Evolutionary conservation across 2,888 invertebrate genomes (phyloP).

Genomic region (Diarsia rubi): DNA sequence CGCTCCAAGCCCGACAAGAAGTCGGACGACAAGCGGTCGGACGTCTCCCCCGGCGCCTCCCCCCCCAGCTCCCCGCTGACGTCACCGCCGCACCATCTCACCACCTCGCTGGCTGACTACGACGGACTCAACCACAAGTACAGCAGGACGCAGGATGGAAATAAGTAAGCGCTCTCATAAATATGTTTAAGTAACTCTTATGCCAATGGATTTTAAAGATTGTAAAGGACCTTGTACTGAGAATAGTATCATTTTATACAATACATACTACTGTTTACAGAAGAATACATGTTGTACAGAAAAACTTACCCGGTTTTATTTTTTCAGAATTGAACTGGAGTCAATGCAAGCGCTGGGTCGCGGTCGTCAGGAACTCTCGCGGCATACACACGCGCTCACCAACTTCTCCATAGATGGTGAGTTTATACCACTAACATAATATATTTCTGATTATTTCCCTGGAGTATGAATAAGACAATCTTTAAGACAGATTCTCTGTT

Average conservation of each 20-base stretch:
- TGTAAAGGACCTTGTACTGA: neutral
- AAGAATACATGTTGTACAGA: neutral
- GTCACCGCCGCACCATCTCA: constrained; percentile 74
- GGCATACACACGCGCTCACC: constrained; percentile 82
- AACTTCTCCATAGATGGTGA: constrained; percentile 88
- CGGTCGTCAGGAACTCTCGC: constrained; percentile 87
- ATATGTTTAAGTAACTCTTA: too few relatives aligned
- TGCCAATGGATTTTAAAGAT: too few relatives aligned
- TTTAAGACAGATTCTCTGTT: too few relatives aligned
- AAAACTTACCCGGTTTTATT: constrained; percentile 32
- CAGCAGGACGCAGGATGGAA: constrained; percentile 92
- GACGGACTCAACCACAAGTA: constrained; percentile 91
- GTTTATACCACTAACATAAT: constrained; percentile 44
- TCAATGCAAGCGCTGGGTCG: constrained; percentile 93
- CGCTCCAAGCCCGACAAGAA: constrained; percentile 87
- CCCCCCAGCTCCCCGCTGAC: constrained; percentile 77
- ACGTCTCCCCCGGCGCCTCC: constrained; percentile 75
- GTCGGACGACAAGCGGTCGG: constrained; percentile 75
- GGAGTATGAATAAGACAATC: constrained; percentile 37
- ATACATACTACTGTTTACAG: neutral
- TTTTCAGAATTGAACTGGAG: constrained; percentile 93
- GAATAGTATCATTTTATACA: neutral
- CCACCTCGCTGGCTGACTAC: constrained; percentile 83
- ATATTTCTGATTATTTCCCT: neutral
- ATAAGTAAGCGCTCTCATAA: too few relatives aligned